Evolutionary conservation across 92 coral and sea anemone genomes (phyloP), one percentile per base, ranked within the genome.

Genomic region (Paramuricea clavata): DNA sequence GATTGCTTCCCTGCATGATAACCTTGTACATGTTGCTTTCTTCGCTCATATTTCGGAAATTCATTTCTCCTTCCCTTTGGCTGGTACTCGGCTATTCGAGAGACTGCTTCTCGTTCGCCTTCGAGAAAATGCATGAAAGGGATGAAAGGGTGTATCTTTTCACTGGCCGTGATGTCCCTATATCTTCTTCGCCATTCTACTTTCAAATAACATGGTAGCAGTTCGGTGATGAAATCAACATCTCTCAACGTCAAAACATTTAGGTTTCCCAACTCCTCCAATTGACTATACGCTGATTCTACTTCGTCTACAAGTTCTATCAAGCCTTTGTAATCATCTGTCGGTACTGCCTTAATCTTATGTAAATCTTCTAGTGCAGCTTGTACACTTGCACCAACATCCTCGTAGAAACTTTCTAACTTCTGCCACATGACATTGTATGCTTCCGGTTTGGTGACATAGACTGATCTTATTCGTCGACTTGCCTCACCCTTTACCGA

Each of bases 341-440:
- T 42, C 25, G 76, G 2, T 7, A 82, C 86, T 43, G 64, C 76
- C 42, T 67, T 82, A 28, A 82, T 13, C 15, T 67, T 82, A 5
- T 69, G 59, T 13, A 82, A 57, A 47, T 82, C 77, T 15, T 79
- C 85, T 23, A 30, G 30, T 32, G 69, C 85, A 23, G 85, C 68
- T 22, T 59, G 52, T 6, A 27, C 49, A 60, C 73, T 79, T 9
- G 85, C 85, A 19, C 72, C 70, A 26, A 69, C 70, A 50, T 79
- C 73, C 32, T 79, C 85, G 26, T 79, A 79, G 59, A 28, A 56
- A 35, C 72, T 47, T 59, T 79, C 73, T 26, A 79, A 28, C 27
- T 79, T 79, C 73, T 36, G 72, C 86, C 86, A 82, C 75, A 62
- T 64, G 26, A 81, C 73, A 33, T 49, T 57, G 33, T 81, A 81